phyloP scores from a whole-genome alignment of 2,113 vertebrate genomes.

The Rhabdornis inornatus region DNA sequence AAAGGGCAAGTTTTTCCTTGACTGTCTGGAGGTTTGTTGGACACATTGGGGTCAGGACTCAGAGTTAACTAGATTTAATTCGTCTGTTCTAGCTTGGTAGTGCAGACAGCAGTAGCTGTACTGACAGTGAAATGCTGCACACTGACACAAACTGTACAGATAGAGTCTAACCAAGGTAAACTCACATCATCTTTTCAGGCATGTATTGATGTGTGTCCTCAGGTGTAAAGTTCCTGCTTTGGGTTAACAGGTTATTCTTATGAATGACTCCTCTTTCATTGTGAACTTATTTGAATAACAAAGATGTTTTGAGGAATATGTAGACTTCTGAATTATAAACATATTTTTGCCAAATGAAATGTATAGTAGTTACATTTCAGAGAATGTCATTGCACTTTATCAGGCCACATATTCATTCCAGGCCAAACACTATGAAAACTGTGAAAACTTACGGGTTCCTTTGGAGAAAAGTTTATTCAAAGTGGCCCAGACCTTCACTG shows the following conservation, averaged over 20 bases:
- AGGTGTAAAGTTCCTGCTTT: not conserved
- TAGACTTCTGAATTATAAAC: not conserved
- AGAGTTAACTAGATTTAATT: conserved; percentile 3
- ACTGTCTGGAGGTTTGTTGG: not conserved
- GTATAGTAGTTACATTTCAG: not conserved
- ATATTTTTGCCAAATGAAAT: not conserved
- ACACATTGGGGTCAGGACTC: not conserved
- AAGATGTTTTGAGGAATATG: not conserved
- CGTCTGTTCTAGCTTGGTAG: not conserved
- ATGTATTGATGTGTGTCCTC: not conserved
- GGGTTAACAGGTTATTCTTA: not conserved
- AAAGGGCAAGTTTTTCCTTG: not conserved
- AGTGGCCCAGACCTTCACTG: not conserved
- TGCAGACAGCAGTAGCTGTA: not conserved
- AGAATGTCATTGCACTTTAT: not conserved
- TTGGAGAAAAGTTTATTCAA: not conserved
- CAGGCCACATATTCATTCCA: not conserved
- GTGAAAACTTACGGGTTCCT: accelerated
- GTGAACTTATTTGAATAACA: not conserved
- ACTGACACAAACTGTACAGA: not conserved
- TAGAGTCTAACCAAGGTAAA: not conserved
- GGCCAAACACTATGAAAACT: not conserved
- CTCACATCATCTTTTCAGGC: not conserved
- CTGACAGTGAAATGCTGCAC: not conserved
- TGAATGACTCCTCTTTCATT: not conserved